Evolutionary conservation across 2,113 vertebrate species (phyloP), one percentile per base, ranked within the genome.

Genomic region (Anas platyrhynchos): DNA sequence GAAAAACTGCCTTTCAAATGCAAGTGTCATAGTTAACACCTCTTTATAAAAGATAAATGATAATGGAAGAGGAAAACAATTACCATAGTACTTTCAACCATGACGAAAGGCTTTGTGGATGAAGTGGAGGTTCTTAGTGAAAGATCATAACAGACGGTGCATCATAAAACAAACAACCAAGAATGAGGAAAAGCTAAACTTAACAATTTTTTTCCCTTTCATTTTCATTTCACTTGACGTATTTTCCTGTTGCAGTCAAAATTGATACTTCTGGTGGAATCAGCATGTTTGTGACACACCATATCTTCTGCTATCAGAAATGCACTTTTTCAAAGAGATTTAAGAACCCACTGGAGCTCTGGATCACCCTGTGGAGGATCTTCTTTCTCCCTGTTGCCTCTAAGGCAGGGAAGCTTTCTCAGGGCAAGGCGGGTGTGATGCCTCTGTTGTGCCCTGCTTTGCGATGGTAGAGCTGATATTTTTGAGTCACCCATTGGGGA

Each of bases 41-140:
- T 97, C 88, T 97, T 97, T 96, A 95, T 80, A 90, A 97, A 97
- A 98, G 97, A 98, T 97, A 96, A 96, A 98, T 96, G 93, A 89
- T 97, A 97, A 97, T 97, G 94, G 95, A 93, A 95, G 82, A 76
- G 77, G 52, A 89, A 96, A 92, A 93, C 80, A 97, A 96, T 97
- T 97, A 97, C 89, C 48, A 55, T 46, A 88, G 86, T 96, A 94
- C 93, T 96, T 97, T 97, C 91, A 97, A 83, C 78, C 61, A 23
- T 75, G 38, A 96, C 81, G 54, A 91, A 97, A 97, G 80, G 80
- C 71, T 52, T 72, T 77, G 89, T 84, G 72, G 93, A 87, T 93
- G 92, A 96, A 86, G 73, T 41, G 84, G 61, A 96, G 67, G 92
- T 91, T 97, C 96, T 97, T 88, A 96, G 84, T 86, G 73, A 87